These are phyloP conservation scores for Colletes gigas DNA, from an alignment of 1,140 invertebrate genomes.

Conservation along the genomic window DNA sequence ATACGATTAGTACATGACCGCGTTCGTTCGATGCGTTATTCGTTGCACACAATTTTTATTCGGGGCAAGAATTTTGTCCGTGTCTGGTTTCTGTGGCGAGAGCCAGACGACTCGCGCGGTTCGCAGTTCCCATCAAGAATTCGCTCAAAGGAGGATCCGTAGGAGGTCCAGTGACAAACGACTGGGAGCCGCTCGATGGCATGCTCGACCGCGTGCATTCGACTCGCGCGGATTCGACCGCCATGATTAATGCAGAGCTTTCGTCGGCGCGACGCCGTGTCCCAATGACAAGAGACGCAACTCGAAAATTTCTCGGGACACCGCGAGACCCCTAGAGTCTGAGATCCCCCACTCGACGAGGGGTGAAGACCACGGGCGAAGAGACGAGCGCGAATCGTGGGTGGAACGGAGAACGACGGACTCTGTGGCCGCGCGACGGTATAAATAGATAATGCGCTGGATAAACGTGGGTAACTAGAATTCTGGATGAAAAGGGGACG, in stretches of 20 bases:
- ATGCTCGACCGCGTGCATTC: slow-evolving; percentile 14
- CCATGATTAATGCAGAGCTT: slow-evolving; percentile 63
- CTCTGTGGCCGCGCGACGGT: slow-evolving; percentile 56
- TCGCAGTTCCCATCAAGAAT: slow-evolving; percentile 18
- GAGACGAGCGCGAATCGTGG: background rate
- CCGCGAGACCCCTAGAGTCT: slow-evolving; percentile 12
- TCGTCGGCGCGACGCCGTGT: slow-evolving; percentile 53
- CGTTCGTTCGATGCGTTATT: too few species aligned
- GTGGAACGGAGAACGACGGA: background rate
- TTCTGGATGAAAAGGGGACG: slow-evolving; percentile 57
- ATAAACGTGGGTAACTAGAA: slow-evolving; percentile 64
- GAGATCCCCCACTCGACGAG: background rate
- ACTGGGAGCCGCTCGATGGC: slow-evolving; percentile 45
- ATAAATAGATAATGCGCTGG: slow-evolving; percentile 72
- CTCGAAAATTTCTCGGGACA: slow-evolving; percentile 57
- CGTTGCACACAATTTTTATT: too few species aligned
- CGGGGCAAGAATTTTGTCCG: too few species aligned
- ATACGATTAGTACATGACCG: too few species aligned
- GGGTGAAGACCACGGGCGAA: background rate
- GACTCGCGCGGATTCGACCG: slow-evolving; percentile 56
- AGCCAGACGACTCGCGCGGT: background rate
- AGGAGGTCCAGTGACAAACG: slow-evolving; percentile 56
- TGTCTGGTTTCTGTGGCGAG: background rate
- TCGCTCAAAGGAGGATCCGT: slow-evolving; percentile 27
- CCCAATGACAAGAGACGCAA: slow-evolving; percentile 56